Base-by-base conservation (phyloP, 2,113 vertebrate species). In the Glaucomys volans region DNA sequence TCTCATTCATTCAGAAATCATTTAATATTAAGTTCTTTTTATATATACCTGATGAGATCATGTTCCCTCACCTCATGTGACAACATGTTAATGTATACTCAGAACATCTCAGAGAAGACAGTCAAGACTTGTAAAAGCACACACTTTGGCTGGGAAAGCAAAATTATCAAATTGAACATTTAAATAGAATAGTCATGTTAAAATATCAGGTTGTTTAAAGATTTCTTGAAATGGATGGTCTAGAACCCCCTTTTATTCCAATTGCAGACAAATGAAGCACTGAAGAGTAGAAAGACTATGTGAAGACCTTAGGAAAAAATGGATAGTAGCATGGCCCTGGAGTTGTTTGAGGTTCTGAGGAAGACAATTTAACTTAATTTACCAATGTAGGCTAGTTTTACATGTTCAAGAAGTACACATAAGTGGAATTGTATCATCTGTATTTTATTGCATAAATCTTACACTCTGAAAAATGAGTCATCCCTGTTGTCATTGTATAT, bases 291-390 rank as follows among this genome's bases (percentile, higher is more conserved):
- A 87, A 82, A 90, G 57, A 90, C 71, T 85, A 69, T 66, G 35
- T 92, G 64, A 89, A 90, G 10, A 2, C 35, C 91, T 94, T 94
- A 84, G 44, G 69, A 87, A 67, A 90, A 80, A 66, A 47, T 80
- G n/a, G 17, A 87, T 71, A 66, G 35, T 86, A 86, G 22, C 37
- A 77, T 91, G 28, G 84, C n/a, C 32, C 22, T 91, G 35, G 62
- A 94, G 26, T 26, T 72, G 26, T 66, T 42, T 93, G 50, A 76
- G 50, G 10, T 71, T 82, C 24, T 71, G 28, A 94, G 72, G 67
- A 80, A 94, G 80, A n/a, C 64, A 77, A 1, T 47, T 5, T 91
- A 87, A 96, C 71, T 82, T 16, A 18, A 71, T 18, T 94, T 87
- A 77, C n/a, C 47, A 62, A 77, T 35, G 83, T 24, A 66, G 32